Evolutionary conservation across 2,888 invertebrate genomes (phyloP), one percentile per base, ranked within the genome.

Genomic region (Tiphia femorata): DNA sequence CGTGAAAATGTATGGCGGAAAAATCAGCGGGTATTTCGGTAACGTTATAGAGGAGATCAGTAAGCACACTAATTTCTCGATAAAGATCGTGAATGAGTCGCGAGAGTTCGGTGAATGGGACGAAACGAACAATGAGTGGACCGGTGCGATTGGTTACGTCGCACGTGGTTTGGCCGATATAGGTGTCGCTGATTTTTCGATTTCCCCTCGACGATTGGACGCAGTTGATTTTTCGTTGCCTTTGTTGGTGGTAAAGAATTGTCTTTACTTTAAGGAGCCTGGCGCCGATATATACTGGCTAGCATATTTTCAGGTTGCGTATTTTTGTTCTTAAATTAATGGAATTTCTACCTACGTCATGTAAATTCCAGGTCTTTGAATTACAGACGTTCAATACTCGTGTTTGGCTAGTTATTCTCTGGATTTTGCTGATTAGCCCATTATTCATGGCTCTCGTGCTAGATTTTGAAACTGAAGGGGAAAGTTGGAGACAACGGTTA

Each of bases 171-270:
- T 53, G 16, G 58, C 58, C 1, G 58, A 54, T 35, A 33, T 63
- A 2, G 60, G 49, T 5, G 29, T 64, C 12, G 55, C 49, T 10
- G 62, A 61, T 17, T 65, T 67, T 23, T 51, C 54, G 1, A 67
- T 67, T 49, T 63, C 64, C 4, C 23, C 21, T 3, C 16, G 33
- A 2, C 44, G 67, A 10, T 10, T 58, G 10, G 33, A 48, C 1
- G 58, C 29, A 12, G 53, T 67, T 6, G 67, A 65, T 17, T 67
- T 64, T 46, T 44, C 61, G 6, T 17, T 58, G 6, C 67, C 67
- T 2, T 41, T 65, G n/a, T 12, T 56, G 10, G 49, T 23, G 42
- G 35, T 27, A 19, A 16, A 46, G 41, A 17, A 44, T 30, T 30
- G 40, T 27, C 12, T 44, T 4, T 56, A 58, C 20, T 33, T 54